Evolutionary conservation across 2,113 vertebrate species (phyloP).

Genomic region (Hemibagrus wyckioides): DNA sequence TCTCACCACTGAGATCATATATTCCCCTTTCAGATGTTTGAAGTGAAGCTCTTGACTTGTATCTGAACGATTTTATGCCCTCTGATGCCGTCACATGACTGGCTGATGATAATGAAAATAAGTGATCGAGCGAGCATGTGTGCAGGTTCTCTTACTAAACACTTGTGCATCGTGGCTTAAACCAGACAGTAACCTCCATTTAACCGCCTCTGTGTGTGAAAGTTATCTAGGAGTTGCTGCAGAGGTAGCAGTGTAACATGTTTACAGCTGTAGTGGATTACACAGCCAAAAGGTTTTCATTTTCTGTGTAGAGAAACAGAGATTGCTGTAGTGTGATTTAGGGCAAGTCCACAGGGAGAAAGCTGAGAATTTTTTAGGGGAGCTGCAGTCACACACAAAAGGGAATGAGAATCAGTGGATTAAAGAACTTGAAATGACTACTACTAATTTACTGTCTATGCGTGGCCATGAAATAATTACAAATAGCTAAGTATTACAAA

Average conservation of each 20-base stretch:
- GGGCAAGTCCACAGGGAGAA: neutral
- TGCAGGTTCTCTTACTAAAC: neutral
- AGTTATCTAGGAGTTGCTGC: neutral
- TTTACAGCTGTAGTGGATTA: constrained; percentile 7
- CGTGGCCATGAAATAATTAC: neutral
- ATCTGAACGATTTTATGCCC: neutral
- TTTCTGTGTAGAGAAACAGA: neutral
- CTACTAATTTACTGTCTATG: neutral
- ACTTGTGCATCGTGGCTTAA: neutral
- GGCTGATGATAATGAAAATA: neutral
- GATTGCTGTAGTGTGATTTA: neutral
- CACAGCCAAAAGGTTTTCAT: constrained; percentile 2
- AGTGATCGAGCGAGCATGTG: neutral
- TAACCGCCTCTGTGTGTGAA: neutral
- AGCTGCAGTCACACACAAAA: neutral
- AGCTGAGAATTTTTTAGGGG: neutral
- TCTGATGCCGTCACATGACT: neutral
- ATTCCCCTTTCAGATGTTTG: neutral
- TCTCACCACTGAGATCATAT: neutral
- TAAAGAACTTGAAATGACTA: neutral
- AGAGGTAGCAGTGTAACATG: neutral
- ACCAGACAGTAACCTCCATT: neutral
- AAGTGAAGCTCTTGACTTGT: neutral
- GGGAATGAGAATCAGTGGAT: neutral
- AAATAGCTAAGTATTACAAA: neutral